Percentiles rank a stretch among this genome's conserved stretches.
phyloP scores from a whole-genome alignment of 2,797 vertebrate genomes.

The Capromys pilorides region DNA sequence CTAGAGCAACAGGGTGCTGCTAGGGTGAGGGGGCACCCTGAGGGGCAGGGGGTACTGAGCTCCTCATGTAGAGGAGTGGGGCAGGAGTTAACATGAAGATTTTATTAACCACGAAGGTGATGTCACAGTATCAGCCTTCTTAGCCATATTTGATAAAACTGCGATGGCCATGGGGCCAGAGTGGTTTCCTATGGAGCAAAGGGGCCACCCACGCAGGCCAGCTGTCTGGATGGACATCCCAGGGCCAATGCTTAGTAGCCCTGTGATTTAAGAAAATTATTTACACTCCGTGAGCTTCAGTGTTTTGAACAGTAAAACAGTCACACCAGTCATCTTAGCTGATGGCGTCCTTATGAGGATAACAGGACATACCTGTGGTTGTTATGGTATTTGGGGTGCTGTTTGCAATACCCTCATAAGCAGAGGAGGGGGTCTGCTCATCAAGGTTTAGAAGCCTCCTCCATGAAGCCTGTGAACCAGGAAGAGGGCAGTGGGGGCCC shows the following conservation, averaged over 20 bases:
- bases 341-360: fast-evolving
- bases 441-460: not conserved
- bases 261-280: not conserved
- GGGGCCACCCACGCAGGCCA: not conserved
- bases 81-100: not conserved
- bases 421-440: not conserved
- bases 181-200: not conserved
- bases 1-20: no score
- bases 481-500: not conserved
- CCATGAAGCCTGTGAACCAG: not conserved
- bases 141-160: not conserved
- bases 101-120: not conserved
- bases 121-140: not conserved
- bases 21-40: no score
- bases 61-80: no score
- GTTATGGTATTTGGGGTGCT: fast-evolving
- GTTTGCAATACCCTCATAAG: not conserved
- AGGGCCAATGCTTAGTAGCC: not conserved
- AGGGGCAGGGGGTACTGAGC: not conserved
- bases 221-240: no score
- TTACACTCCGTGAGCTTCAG: not conserved
- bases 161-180: not conserved
- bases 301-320: not conserved
- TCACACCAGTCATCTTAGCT: not conserved
- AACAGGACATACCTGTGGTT: not conserved